Evolutionary conservation across 2,888 invertebrate species (phyloP), one percentile per base, ranked within the genome.

Genomic region (Mesorhabditis spiculigera): DNA sequence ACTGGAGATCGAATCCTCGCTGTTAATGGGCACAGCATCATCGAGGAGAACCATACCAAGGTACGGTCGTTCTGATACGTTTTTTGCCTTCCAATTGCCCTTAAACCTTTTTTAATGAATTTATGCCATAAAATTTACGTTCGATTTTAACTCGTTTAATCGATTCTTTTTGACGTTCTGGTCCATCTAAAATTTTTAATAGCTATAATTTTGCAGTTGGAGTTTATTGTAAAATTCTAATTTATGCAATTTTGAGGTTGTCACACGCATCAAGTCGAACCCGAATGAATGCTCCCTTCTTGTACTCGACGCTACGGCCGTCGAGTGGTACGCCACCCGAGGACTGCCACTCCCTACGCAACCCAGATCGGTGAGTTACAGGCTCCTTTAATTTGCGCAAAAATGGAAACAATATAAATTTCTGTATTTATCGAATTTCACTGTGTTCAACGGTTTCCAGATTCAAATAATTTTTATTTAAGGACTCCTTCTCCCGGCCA

Each of bases 301-400:
- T 81, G 94, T 98, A 73, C 91, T 93, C 75, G 91, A 92, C 85
- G 89, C 90, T 50, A 91, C 90, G 81, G 91, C 91, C 64, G 92
- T 92, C 80, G 90, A 90, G 77, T 90, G 90, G 89, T 93, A 91
- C 87, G 65, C 70, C 43, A 77, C 81, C 45, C 71, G 81, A 71
- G 73, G 75, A 42, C 75, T 83, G 68, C 72, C 73, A 66, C 69
- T 83, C 65, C 75, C 77, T 10, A 69, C 75, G 67, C 69, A 82
- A 66, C 78, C 82, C 10, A 78, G 78, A 50, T 50, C 58, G 58
- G 58, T 50, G 8, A 13, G 58, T 50, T 28, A 28, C 28, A 28
- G 28, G 28, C 28, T 50, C n/a, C n/a, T 50, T 50, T 13, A 50
- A 50, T 50, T 50, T 50, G n/a, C n/a, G 58, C n/a, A n/a, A 13